Evolutionary conservation across 2,113 vertebrate species (phyloP).

Genomic region (Sakesphorus luctuosus): DNA sequence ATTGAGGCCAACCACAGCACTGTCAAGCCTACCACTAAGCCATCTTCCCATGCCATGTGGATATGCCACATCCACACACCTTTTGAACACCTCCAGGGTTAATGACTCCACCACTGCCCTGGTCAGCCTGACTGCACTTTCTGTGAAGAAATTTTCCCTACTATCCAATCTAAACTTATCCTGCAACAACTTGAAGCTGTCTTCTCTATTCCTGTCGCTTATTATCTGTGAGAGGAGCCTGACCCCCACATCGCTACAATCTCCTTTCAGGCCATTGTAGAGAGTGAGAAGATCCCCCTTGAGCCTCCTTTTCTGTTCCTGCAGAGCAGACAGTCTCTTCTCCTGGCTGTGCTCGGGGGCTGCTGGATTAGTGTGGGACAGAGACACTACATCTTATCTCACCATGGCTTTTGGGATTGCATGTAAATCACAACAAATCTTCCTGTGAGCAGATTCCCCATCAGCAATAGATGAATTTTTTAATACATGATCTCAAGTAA

Average conservation of each 20-base stretch:
- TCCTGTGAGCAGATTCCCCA: not conserved
- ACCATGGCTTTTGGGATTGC: fast-evolving
- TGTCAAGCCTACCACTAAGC: not conserved
- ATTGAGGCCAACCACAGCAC: not conserved
- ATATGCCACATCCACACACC: not conserved
- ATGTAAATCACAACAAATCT: not conserved
- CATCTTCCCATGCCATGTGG: not conserved
- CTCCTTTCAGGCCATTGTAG: not conserved
- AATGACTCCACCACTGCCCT: not conserved
- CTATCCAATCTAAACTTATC: not conserved
- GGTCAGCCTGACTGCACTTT: not conserved
- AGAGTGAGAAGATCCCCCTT: not conserved
- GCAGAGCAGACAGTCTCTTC: not conserved
- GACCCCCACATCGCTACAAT: not conserved
- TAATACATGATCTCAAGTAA: not conserved
- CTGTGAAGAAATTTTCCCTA: not conserved
- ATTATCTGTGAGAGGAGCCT: not conserved
- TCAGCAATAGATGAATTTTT: not conserved
- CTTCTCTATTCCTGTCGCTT: not conserved
- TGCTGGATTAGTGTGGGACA: not conserved
- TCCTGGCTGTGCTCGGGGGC: not conserved
- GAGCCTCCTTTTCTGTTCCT: not conserved
- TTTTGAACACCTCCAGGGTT: not conserved
- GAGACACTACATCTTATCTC: not conserved
- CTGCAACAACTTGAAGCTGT: not conserved